Percentiles rank a stretch among this genome's conserved stretches.
Conservation (phyloP, 2,888 invertebrate species). For the Cremastinae sp. region DNA sequence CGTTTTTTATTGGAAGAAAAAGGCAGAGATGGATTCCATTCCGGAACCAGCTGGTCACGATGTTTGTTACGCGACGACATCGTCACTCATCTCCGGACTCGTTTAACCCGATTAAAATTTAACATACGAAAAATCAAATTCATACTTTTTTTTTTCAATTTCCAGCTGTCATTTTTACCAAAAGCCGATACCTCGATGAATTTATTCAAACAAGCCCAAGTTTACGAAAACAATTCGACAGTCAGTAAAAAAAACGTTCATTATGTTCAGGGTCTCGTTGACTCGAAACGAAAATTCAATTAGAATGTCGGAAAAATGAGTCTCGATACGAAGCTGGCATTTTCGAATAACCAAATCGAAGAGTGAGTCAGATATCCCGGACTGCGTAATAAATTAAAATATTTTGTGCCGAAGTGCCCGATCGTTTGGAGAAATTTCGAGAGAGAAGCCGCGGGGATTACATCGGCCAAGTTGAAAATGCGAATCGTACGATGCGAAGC, state of each 20-base stretch:
- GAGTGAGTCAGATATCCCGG: too few relatives aligned
- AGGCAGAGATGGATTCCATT: constrained; percentile 47
- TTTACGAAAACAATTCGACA: too few relatives aligned
- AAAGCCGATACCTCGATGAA: too few relatives aligned
- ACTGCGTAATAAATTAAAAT: too few relatives aligned
- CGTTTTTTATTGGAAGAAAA: neutral
- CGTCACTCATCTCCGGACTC: constrained; percentile 37
- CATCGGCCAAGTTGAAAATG: neutral
- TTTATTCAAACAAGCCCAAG: too few relatives aligned
- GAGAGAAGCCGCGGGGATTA: neutral
- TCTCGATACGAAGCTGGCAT: too few relatives aligned
- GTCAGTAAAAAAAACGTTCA: too few relatives aligned
- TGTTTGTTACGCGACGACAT: constrained; percentile 66
- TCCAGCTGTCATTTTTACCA: neutral
- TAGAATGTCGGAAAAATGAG: too few relatives aligned
- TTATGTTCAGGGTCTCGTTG: too few relatives aligned
- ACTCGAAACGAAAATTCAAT: too few relatives aligned
- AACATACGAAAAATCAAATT: neutral
- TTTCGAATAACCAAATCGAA: too few relatives aligned
- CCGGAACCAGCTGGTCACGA: constrained; percentile 70
- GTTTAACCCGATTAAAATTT: constrained; percentile 19
- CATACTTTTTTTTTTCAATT: neutral
- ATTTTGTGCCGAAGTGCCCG: too few relatives aligned
- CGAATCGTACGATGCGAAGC: constrained; percentile 44
- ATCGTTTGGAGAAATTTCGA: neutral